Base-by-base conservation (phyloP, 2,113 vertebrate species). In the Rattus rattus region DNA sequence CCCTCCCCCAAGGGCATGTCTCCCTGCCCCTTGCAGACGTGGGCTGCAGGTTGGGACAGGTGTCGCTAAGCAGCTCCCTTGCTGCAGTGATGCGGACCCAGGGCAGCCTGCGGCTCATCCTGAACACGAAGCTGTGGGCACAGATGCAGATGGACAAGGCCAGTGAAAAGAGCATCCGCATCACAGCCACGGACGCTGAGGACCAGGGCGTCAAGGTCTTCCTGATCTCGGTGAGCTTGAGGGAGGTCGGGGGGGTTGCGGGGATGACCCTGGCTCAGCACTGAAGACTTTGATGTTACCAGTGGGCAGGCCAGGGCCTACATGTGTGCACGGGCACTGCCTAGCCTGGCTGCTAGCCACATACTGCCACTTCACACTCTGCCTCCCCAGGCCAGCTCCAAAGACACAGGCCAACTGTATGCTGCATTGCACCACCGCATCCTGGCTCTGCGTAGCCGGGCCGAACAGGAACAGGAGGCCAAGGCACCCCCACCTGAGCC, bases 61-160 rank as follows among this genome's bases (percentile, higher is more conserved):
- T 20, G 8, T 56, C 2, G 20, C 88, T 90, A 61, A 92, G 39
- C 1, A 26, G 59, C 87, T 95, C 84, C 7, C 97, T 91, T 54
- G 56, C 93, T 97, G 95, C 98, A 99, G 99, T 99, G 97, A 99
- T 99, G 99, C 99, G 99, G 97, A 99, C 99, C 96, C 99, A 99
- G 97, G 99, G 99, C 92, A 99, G 99, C 97, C 98, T 99, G 95
- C 98, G 99, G 88, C 98, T 99, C 96, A 99, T 99, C 98, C 99
- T 99, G 96, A 99, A 99, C 98, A 99, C 99, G 95, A 99, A 99
- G 98, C 99, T 99, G 36, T 99, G 99, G 99, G 98, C 99, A 22
- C 99, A 99, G 98, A 99, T 99, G 99, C 99, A 99, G 98, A 99
- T 99, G 0, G 99, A 99, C 98, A 99, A 99, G 98, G 99, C 99